Conservation (phyloP, 2,113 vertebrate genomes). For the Gopherus flavomarginatus region DNA sequence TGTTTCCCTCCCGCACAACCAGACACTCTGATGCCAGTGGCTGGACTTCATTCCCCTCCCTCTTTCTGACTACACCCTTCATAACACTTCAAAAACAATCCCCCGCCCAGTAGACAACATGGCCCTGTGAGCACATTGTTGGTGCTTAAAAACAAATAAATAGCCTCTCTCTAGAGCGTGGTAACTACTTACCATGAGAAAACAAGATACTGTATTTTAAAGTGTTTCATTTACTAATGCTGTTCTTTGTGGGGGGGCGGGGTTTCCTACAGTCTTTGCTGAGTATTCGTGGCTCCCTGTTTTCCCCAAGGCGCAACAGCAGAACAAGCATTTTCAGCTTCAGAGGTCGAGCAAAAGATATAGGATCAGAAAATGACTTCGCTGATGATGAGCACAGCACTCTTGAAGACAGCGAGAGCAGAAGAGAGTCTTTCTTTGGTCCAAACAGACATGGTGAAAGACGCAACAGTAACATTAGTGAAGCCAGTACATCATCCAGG, state of each 20-base stretch:
- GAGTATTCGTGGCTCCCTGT: conserved; percentile 91
- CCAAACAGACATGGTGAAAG: conserved; percentile 85
- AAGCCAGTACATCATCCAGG: conserved; percentile 88
- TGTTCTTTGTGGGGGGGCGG: neutral
- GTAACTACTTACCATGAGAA: conserved; percentile 1
- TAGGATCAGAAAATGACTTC: conserved; percentile 95
- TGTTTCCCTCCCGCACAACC: neutral
- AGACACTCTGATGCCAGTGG: neutral
- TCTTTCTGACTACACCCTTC: neutral
- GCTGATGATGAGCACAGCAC: conserved; percentile 97
- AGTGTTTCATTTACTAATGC: conserved; percentile 6
- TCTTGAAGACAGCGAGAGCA: conserved; percentile 90
- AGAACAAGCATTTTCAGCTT: conserved; percentile 95
- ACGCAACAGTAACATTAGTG: conserved; percentile 89
- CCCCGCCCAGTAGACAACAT: neutral
- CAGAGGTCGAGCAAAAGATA: conserved; percentile 84
- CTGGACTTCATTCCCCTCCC: neutral
- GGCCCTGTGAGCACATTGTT: neutral
- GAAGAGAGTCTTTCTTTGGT: conserved; percentile 90
- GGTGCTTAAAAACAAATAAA: neutral
- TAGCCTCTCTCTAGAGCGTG: neutral
- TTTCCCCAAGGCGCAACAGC: conserved; percentile 93
- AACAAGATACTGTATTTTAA: neutral
- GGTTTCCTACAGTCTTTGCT: conserved; percentile 89
- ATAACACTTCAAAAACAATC: neutral